A percentile compares a stretch with the other conserved stretches of the same genome.
phyloP scores from a whole-genome alignment of 2,797 vertebrate species.

The Silurus aristotelis region DNA sequence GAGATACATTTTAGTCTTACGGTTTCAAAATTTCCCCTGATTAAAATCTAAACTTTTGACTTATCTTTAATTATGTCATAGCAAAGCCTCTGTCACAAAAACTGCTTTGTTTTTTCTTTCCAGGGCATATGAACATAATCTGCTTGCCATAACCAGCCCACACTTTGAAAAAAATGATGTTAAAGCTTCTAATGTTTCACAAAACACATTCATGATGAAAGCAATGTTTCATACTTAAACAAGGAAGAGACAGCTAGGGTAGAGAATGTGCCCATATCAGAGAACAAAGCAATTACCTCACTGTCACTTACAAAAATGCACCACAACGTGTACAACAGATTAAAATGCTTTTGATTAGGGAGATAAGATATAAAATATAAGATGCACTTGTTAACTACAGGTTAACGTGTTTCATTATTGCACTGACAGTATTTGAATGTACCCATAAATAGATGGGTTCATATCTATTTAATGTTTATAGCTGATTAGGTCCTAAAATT shows the following conservation, averaged over 20 bases:
- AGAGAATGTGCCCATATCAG: conserved; percentile 20
- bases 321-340: conserved; percentile 1
- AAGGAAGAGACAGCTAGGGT: conserved; percentile 11
- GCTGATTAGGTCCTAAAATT: no score
- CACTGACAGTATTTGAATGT: not conserved
- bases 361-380: not conserved
- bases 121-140: conserved; percentile 49
- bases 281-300: conserved; percentile 38
- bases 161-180: conserved; percentile 20
- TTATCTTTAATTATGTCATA: conserved; percentile 43
- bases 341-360: conserved; percentile 10
- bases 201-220: conserved; percentile 38
- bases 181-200: conserved; percentile 43
- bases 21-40: conserved; percentile 46
- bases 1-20: conserved; percentile 21
- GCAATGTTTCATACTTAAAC: conserved; percentile 24
- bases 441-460: no score
- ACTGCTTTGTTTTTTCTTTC: conserved; percentile 44
- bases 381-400: conserved; percentile 9
- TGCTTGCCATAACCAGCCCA: conserved; percentile 40
- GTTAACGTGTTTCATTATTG: not conserved
- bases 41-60: conserved; percentile 37
- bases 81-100: conserved; percentile 43
- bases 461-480: no score
- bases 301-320: conserved; percentile 5